Conservation (phyloP, 2,888 invertebrate species). For the Mesorhabditis belari region DNA sequence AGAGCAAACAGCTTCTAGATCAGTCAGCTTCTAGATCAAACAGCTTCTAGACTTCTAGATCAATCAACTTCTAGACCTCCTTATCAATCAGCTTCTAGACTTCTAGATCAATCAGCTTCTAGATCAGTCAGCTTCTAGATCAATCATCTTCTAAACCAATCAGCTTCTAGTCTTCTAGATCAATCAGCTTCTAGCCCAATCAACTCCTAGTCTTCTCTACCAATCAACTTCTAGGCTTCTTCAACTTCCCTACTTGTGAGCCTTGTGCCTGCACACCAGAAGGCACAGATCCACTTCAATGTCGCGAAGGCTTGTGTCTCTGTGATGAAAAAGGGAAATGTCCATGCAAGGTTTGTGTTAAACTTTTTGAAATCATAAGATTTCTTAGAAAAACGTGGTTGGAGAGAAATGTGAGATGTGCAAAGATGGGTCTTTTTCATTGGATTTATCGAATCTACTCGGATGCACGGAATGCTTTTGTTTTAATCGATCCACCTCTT, state of each 20-base stretch:
- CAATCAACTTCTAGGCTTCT: conserved; percentile 43
- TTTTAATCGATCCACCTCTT: conserved; percentile 64
- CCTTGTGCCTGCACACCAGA: conserved; percentile 54
- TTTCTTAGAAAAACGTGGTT: conserved; percentile 68
- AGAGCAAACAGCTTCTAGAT: too few species aligned
- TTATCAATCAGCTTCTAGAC: too few species aligned
- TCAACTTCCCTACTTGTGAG: conserved; percentile 55
- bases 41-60: too few species aligned
- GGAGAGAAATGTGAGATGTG: conserved; percentile 80
- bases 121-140: too few species aligned
- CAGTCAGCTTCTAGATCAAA: too few species aligned
- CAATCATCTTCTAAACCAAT: too few species aligned
- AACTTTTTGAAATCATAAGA: conserved; percentile 6
- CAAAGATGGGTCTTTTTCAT: conserved; percentile 75
- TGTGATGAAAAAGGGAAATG: conserved; percentile 74
- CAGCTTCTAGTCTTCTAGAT: too few species aligned
- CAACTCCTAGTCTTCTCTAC: background rate
- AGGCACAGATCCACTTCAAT: conserved; percentile 54
- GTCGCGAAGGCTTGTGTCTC: conserved; percentile 60
- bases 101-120: too few species aligned
- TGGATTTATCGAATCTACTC: conserved; percentile 69
- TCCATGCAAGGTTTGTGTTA: conserved; percentile 73
- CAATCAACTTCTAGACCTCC: too few species aligned
- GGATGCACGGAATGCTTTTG: conserved; percentile 95
- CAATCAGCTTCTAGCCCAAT: too few species aligned